Evolutionary conservation across 2,888 invertebrate genomes (phyloP).

Genomic region (Heliconius hortense): DNA sequence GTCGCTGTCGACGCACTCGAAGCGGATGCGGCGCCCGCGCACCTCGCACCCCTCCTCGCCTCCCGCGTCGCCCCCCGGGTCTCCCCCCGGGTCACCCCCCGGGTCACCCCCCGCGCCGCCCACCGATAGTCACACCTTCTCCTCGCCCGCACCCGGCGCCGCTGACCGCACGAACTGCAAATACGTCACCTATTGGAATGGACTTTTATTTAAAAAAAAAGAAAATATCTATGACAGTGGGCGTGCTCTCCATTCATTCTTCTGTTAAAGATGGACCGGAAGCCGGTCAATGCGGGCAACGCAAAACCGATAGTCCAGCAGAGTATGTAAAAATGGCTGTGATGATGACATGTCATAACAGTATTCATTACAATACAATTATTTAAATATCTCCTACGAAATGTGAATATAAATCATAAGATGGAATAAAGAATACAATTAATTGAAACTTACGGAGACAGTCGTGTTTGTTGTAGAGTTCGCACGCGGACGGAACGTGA

Average conservation of each 20-base stretch:
- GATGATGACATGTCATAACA: too few species aligned
- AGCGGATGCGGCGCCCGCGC: conserved; percentile 66
- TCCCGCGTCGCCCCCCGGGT: conserved; percentile 24
- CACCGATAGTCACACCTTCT: conserved; percentile 91
- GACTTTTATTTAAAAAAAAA: background rate
- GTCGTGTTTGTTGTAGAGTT: conserved; percentile 93
- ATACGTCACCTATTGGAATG: background rate
- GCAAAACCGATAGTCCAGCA: too few species aligned
- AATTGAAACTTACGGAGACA: conserved; percentile 87
- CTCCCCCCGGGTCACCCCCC: conserved; percentile 28
- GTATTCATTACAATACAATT: too few species aligned
- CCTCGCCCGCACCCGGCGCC: conserved; percentile 85
- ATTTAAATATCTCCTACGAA: background rate
- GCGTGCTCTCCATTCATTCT: too few species aligned
- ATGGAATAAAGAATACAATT: background rate
- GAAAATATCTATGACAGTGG: too few species aligned
- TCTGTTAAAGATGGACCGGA: too few species aligned
- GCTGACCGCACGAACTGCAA: conserved; percentile 89
- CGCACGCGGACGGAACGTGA: conserved; percentile 89
- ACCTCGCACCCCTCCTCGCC: conserved; percentile 42
- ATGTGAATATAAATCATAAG: background rate
- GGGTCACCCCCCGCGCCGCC: conserved; percentile 52
- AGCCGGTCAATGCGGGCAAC: too few species aligned
- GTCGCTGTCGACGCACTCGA: conserved; percentile 72
- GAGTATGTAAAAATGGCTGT: too few species aligned